phyloP scores from a whole-genome alignment of 1,140 invertebrate genomes.

The Cotesia vestalis region DNA sequence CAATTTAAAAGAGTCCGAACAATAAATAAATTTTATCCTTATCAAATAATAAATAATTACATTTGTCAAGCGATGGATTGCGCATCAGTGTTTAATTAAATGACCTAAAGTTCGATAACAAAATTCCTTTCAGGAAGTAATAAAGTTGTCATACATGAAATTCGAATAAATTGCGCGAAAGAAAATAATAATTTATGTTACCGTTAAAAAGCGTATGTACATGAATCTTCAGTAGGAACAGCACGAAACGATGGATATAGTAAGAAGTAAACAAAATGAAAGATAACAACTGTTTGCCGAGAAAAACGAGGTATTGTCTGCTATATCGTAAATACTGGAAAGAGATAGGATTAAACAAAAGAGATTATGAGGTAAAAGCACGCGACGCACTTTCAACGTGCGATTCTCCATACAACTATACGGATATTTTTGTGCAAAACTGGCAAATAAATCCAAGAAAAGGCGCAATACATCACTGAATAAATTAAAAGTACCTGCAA shows the following conservation, averaged over 20 bases:
- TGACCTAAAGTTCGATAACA: no score
- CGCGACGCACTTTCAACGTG: constrained; percentile 19
- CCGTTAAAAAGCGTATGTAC: no score
- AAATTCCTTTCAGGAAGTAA: no score
- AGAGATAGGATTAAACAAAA: constrained; percentile 24
- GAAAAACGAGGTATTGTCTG: constrained; percentile 30
- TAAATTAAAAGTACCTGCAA: no score
- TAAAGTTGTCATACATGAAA: no score
- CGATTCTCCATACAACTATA: constrained; percentile 2
- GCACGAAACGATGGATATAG: no score
- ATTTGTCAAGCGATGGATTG: no score
- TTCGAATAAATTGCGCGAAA: neutral
- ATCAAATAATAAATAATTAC: no score
- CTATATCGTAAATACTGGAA: constrained; percentile 27
- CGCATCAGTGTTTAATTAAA: no score
- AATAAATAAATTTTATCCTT: no score
- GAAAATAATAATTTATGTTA: neutral
- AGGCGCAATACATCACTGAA: neutral
- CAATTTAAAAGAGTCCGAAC: no score
- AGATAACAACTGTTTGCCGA: neutral
- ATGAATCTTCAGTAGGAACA: no score
- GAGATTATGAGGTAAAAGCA: constrained; percentile 29
- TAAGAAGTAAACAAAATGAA: constrained; percentile 15
- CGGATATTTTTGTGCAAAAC: neutral
- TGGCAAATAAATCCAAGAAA: constrained; percentile 6